Conservation (phyloP, 2,888 invertebrate species). For the Torymus aiolomorphi region DNA sequence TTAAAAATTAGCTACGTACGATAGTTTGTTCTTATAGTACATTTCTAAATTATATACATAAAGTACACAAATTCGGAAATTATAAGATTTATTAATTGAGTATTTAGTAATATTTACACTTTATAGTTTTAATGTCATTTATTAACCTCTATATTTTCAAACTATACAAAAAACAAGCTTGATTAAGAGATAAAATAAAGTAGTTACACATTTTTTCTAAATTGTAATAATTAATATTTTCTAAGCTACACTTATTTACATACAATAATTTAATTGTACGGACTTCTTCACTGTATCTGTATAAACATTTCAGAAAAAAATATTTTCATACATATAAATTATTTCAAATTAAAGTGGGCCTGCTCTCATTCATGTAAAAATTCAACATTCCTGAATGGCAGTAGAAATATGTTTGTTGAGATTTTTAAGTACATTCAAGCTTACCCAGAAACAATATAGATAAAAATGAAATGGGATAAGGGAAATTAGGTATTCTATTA, state of each 20-base stretch:
- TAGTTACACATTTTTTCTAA: constrained; percentile 6
- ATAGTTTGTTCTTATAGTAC: constrained; percentile 6
- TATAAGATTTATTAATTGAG: constrained; percentile 18
- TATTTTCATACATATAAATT: neutral
- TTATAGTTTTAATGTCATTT: constrained; percentile 7
- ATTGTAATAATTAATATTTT: constrained; percentile 3
- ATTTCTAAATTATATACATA: constrained; percentile 8
- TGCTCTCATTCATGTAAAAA: constrained; percentile 5
- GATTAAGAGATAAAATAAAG: constrained; percentile 6
- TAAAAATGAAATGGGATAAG: neutral
- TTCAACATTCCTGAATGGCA: constrained; percentile 45
- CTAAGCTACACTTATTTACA: constrained; percentile 26
- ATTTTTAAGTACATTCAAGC: constrained; percentile 14
- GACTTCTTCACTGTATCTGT: neutral
- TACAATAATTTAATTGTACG: constrained; percentile 17
- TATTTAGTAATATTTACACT: constrained; percentile 21
- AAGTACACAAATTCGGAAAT: constrained; percentile 27
- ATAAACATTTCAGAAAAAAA: neutral
- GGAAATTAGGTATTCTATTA: neutral
- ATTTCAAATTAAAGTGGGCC: neutral
- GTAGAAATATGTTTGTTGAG: constrained; percentile 39
- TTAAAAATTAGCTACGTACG: constrained; percentile 33
- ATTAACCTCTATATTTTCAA: constrained; percentile 20
- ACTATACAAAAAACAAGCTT: constrained; percentile 21
- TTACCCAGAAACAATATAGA: neutral